Evolutionary conservation across 2,888 invertebrate species (phyloP).

Genomic region (Dioctria linearis): DNA sequence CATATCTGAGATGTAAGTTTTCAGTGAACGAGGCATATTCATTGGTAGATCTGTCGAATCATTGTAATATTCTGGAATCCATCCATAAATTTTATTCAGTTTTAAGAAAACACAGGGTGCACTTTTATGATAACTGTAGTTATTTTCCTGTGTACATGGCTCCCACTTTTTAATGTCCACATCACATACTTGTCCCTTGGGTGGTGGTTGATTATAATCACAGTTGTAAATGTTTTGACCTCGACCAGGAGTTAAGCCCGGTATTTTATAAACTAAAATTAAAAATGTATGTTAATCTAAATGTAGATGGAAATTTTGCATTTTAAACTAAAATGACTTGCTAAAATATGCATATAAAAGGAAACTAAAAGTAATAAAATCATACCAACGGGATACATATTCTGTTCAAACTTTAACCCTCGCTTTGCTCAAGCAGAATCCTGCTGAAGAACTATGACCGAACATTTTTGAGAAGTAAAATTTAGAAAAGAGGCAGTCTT

Average conservation of each 20-base stretch:
- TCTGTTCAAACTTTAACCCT: too few species aligned
- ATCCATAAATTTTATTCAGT: slow-evolving; percentile 94
- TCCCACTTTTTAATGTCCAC: slow-evolving; percentile 87
- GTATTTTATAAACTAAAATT: slow-evolving; percentile 80
- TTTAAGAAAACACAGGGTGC: slow-evolving; percentile 96
- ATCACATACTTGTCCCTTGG: slow-evolving; percentile 85
- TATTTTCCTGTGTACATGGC: slow-evolving; percentile 86
- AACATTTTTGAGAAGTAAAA: too few species aligned
- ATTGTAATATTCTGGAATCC: slow-evolving; percentile 89
- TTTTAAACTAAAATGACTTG: too few species aligned
- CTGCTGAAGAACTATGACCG: too few species aligned
- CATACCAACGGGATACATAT: too few species aligned
- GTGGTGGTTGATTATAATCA: slow-evolving; percentile 80
- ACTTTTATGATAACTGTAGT: slow-evolving; percentile 92
- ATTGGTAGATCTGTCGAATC: slow-evolving; percentile 78
- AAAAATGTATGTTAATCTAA: neutral
- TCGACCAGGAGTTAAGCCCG: slow-evolving; percentile 80
- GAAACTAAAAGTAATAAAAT: too few species aligned
- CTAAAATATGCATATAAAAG: too few species aligned
- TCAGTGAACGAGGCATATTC: slow-evolving; percentile 82
- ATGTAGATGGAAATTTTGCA: too few species aligned
- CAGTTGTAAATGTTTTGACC: slow-evolving; percentile 85
- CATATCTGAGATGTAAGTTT: slow-evolving; percentile 76
- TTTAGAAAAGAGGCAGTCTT: too few species aligned
- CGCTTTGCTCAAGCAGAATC: too few species aligned